phyloP scores from a whole-genome alignment of 2,113 vertebrate species.

The Cyprinus carpio region DNA sequence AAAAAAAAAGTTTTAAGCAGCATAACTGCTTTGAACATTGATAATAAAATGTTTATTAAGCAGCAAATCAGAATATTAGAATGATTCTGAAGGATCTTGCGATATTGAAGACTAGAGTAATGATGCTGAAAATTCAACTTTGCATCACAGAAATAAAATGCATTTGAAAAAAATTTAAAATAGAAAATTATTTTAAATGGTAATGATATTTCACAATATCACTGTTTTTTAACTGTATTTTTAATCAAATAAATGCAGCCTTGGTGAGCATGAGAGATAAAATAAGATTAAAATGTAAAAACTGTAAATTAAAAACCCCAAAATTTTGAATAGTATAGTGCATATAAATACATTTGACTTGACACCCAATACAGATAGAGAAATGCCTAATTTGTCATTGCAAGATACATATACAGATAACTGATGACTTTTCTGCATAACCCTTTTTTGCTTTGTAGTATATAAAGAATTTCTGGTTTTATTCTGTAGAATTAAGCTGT shows the following conservation, averaged over 20 bases:
- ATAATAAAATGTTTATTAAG: neutral
- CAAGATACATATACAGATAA: neutral
- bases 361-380: neutral
- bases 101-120: neutral
- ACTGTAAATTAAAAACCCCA: neutral
- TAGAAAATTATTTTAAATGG: neutral
- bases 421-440: neutral
- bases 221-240: neutral
- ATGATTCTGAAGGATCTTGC: neutral
- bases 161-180: neutral
- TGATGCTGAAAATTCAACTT: neutral
- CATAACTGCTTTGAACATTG: neutral
- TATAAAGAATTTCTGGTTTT: neutral
- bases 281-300: too few species aligned
- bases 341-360: neutral
- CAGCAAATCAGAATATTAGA: neutral
- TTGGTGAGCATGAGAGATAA: too few species aligned
- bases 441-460: neutral
- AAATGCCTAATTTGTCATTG: neutral
- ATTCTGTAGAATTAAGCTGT: neutral
- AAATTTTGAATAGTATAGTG: neutral
- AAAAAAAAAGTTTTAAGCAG: neutral
- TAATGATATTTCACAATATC: neutral
- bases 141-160: neutral
- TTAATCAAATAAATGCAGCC: too few species aligned